A percentile compares a stretch with the other conserved stretches of the same genome.
Evolutionary conservation across 2,888 invertebrate species (phyloP).

Genomic region (Xanthorhoe designata): DNA sequence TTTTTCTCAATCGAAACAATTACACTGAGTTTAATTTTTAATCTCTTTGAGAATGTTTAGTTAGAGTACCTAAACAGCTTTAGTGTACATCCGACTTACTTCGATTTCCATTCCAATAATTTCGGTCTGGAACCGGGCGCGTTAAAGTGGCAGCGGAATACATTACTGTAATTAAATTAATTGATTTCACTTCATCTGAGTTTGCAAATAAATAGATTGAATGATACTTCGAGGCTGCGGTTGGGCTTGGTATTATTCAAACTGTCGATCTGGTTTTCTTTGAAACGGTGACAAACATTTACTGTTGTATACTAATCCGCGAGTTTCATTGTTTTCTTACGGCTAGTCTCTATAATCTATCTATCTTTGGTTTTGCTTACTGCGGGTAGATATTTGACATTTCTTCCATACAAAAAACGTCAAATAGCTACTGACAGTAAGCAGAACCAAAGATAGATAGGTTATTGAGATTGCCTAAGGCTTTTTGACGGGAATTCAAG

Average conservation of each 20-base stretch:
- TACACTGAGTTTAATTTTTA: neutral
- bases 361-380: no score
- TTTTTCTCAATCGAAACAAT: no score
- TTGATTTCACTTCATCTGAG: conserved; percentile 56
- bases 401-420: no score
- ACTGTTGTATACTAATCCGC: neutral
- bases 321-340: no score
- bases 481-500: no score
- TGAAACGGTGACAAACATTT: neutral
- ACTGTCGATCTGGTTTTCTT: neutral
- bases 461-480: no score
- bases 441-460: no score
- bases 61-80: neutral
- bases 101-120: conserved; percentile 35
- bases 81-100: neutral
- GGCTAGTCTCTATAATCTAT: no score
- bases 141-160: conserved; percentile 50
- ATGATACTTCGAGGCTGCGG: conserved; percentile 46
- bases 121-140: conserved; percentile 33
- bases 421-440: no score
- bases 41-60: neutral
- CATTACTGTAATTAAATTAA: conserved; percentile 58
- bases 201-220: conserved; percentile 53
- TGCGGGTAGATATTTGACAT: no score
- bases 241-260: conserved; percentile 23